Evolutionary conservation across 2,888 invertebrate species (phyloP), one percentile per base, ranked within the genome.

Genomic region (Leucophenga maculata): DNA sequence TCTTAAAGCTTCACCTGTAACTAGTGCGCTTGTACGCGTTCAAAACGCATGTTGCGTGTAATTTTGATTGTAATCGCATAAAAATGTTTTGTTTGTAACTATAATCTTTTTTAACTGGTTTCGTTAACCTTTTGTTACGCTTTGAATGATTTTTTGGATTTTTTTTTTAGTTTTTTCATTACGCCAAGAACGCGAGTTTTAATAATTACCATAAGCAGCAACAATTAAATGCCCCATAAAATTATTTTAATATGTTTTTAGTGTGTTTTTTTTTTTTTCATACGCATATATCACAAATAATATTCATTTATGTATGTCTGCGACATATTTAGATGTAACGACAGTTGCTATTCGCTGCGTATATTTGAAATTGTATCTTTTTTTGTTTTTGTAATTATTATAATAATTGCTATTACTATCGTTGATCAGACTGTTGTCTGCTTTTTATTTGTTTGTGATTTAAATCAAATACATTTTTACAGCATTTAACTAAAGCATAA

Each of bases 21-120:
- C 72, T 73, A 82, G 6, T 52, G 52, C 20, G 9, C 18, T 52
- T 52, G 52, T 52, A 18, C 60, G 60, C 32, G 39, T 39, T 39
- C 44, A 22, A 76, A 75, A 86, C 85, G 86, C 85, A 86, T 78
- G 85, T 85, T 86, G 86, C 86, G 85, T 86, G 85, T 86, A 86
- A 86, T 86, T 86, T 78, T 80, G 86, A 86, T 86, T 81, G 78
- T 81, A 79, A 86, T 86, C 86, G 80, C 77, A 75, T 76, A 76
- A 81, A 82, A 79, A 78, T 78, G 82, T 83, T 85, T 84, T 78
- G 81, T 79, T 83, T 79, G 80, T 83, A 83, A 78, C 78, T 83
- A 83, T 81, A 83, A 83, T 81, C 83, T 80, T 39, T 20, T 57
- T 84, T 76, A 82, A 74, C 80, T 75, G 79, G 81, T 81, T 85